Percentiles rank a stretch among this genome's conserved stretches.
These are phyloP conservation scores for Euschistus heros DNA, from an alignment of 1,140 invertebrate genomes.

Conservation along the genomic window DNA sequence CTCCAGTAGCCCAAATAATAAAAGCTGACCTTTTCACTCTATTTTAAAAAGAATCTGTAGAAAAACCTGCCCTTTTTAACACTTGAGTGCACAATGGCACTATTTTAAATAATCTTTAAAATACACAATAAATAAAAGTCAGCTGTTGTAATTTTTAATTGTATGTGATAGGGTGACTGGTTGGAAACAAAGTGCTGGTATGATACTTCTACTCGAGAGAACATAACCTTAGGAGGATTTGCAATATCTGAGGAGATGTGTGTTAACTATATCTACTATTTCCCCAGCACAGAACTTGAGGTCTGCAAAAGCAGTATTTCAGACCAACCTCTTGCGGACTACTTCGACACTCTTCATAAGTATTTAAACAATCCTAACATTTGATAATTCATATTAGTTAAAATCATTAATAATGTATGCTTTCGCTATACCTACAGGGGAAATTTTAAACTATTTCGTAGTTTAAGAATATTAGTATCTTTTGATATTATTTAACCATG, in stretches of 20 bases:
- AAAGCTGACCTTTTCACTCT: too few relatives aligned
- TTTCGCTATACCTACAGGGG: neutral
- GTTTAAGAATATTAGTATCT: too few relatives aligned
- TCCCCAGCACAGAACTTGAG: constrained; percentile 80
- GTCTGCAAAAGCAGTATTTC: constrained; percentile 94
- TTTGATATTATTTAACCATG: too few relatives aligned
- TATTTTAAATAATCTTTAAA: too few relatives aligned
- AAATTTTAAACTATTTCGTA: too few relatives aligned
- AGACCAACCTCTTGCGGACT: constrained; percentile 63
- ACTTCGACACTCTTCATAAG: constrained; percentile 77
- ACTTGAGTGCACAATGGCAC: too few relatives aligned
- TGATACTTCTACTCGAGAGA: constrained; percentile 58
- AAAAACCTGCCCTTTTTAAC: too few relatives aligned
- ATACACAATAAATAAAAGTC: too few relatives aligned
- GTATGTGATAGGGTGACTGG: constrained; percentile 65
- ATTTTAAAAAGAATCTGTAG: too few relatives aligned
- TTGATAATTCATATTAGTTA: neutral
- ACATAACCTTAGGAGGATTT: constrained; percentile 86
- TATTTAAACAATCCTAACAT: constrained; percentile 34
- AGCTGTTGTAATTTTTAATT: too few relatives aligned
- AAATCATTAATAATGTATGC: neutral
- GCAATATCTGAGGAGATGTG: constrained; percentile 99
- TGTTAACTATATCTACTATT: constrained; percentile 98
- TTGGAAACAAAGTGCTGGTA: constrained; percentile 86
- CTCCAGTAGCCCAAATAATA: too few relatives aligned